Evolutionary conservation across 2,113 vertebrate genomes (phyloP), one percentile per base, ranked within the genome.

Genomic region (Melanerpes aurifrons): DNA sequence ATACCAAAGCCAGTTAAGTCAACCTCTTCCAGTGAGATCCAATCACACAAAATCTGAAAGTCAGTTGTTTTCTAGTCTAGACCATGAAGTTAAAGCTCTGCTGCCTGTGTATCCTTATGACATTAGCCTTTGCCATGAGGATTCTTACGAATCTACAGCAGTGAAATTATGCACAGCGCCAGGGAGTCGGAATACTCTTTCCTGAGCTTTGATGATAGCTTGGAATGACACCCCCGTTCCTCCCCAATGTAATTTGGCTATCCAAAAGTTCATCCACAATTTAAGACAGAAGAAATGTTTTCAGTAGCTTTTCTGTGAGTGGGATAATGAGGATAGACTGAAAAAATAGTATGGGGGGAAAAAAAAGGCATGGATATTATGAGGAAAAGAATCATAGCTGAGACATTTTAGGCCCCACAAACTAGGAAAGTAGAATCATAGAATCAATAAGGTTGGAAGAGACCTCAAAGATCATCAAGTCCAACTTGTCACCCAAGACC

Each of bases 351-450:
- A 5, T 0, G 26, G 9, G 29, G 9, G 29, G 9, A 17, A 5
- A 8, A 12, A 59, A 35, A 73, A 31, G 1, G 0, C 12, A 16
- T 32, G 2, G 32, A 9, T 68, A n/a, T 19, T 2, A 9, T 5
- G 8, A 86, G 47, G 29, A 58, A 15, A 3, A 76, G 29, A 72
- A 81, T 8, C 68, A 28, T 3, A 56, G 4, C 8, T 14, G 20
- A 56, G 58, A 29, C 8, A 5, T 48, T 63, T 81, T 54, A 40
- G 15, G 5, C 4, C 6, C 15, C 8, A 35, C 3, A 29, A 56
- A 32, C 3, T 35, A 10, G 7, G 43, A 57, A n/a, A 1, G 11
- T 40, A 40, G 40, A 40, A 40, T 40, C 10, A 40, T 40, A 40
- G 40, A 40, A 10, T 40, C 40, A 40, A 11, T 40, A 40, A 40